Evolutionary conservation across 2,113 vertebrate species (phyloP), one percentile per base, ranked within the genome.

Genomic region (Chroicocephalus ridibundus): DNA sequence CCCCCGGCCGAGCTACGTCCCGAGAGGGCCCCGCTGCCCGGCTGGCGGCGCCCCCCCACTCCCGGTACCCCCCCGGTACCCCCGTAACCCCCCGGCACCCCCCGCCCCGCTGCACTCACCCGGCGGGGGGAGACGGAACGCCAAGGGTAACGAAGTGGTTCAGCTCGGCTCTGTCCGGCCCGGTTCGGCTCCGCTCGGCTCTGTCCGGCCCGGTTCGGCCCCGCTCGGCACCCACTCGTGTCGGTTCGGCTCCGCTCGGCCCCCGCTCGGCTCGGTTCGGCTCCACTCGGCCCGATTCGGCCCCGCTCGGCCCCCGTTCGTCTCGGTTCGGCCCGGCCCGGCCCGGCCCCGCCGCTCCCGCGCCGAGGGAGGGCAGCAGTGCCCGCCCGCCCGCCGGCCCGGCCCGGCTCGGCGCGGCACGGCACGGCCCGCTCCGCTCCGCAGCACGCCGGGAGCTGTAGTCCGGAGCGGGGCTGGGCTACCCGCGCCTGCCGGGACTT

Each of bases 391-490:
- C 36, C 6, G 54, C 66, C 32, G 79, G 80, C 58, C 29, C 6
- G 54, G 77, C 52, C 27, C 34, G 32, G 83, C 79, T 15, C 54
- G 38, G 82, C 87, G 3, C 68, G 34, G 82, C 86, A 3, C 68
- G 34, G 61, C 47, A 1, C 60, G 70, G 51, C 61, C 65, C 71
- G 80, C 52, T 26, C 25, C 19, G 76, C 62, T 46, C 72, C 20
- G 65, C 72, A 68, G 93, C 88, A 78, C 55, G 82, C 85, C 75
- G 93, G 88, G 60, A 83, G 86, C 79, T 76, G 93, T 92, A 86
- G 93, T 54, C 82, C 93, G 84, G 36, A 40, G 57, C 76, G 14
- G 78, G 52, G 72, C 81, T 5, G 71, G 38, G 49, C 77, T 24
- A 1, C 62, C 93, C 69, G 46, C 20, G 80, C 77, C 94, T 94